phyloP scores from a whole-genome alignment of 2,888 invertebrate species.

The Dysmachus trigonus region DNA sequence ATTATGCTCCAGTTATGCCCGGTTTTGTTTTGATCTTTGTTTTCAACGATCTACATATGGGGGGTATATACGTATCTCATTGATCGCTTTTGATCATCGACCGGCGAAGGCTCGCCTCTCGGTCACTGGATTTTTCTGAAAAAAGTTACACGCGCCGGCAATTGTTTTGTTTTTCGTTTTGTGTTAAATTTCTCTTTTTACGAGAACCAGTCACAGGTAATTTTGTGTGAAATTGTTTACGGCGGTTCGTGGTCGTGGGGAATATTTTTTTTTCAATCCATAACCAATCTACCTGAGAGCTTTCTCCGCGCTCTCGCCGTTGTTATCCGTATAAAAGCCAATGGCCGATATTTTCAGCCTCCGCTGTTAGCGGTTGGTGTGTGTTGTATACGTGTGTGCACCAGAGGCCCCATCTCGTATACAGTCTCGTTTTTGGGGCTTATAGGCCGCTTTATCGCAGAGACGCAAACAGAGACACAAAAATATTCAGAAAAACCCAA shows the following conservation, averaged over 20 bases:
- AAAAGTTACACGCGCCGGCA: neutral
- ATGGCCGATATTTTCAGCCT: neutral
- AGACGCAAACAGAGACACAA: slow-evolving; percentile 1
- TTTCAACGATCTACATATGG: neutral
- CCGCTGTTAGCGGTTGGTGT: neutral
- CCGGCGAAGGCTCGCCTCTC: neutral
- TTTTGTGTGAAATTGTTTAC: neutral
- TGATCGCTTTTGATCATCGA: neutral
- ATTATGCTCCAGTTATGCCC: neutral
- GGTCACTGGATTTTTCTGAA: neutral
- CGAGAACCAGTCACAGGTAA: neutral
- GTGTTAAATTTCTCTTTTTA: neutral
- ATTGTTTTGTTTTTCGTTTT: neutral
- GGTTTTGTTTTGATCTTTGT: neutral
- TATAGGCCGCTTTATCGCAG: neutral
- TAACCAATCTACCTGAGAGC: neutral
- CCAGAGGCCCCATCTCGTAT: neutral
- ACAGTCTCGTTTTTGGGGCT: neutral
- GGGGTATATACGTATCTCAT: too few species aligned
- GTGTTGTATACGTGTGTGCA: neutral
- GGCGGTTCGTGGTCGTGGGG: neutral
- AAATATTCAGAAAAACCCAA: slow-evolving; percentile 64
- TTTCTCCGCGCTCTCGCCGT: neutral
- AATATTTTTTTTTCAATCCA: neutral
- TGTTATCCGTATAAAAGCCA: neutral